Evolutionary conservation across 2,797 vertebrate species (phyloP).

Genomic region (Enteromius anoplus): DNA sequence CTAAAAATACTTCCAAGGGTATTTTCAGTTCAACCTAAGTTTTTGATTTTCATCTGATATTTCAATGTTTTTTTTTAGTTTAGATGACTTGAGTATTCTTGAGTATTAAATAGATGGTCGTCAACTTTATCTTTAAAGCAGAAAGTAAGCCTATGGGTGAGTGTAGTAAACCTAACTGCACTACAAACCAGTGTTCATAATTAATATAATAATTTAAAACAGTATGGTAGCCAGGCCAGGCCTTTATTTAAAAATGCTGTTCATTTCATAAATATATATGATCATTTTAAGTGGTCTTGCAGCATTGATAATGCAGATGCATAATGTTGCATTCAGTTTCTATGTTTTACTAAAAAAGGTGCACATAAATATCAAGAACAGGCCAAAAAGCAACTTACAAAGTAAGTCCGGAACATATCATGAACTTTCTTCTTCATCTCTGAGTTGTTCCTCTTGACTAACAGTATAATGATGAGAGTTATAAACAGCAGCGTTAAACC

Average conservation of each 20-base stretch:
- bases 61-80: neutral
- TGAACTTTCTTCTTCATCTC: neutral
- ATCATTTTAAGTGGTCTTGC: neutral
- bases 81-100: neutral
- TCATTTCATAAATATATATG: neutral
- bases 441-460: slow-evolving; percentile 5
- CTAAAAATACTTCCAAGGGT: neutral
- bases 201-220: no score
- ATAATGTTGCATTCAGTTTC: neutral
- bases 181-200: no score
- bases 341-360: neutral
- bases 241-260: neutral
- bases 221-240: no score
- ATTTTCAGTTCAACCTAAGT: no score
- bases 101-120: neutral
- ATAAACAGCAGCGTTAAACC: rapidly evolving
- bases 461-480: rapidly evolving
- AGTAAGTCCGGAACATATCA: rapidly evolving
- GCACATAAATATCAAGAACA: neutral
- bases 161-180: no score
- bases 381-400: slow-evolving; percentile 59
- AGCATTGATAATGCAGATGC: neutral
- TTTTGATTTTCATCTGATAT: neutral
- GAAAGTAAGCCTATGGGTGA: no score
- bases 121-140: neutral